Conservation (phyloP, 1,140 invertebrate species). For the Lordiphosa collinella region DNA sequence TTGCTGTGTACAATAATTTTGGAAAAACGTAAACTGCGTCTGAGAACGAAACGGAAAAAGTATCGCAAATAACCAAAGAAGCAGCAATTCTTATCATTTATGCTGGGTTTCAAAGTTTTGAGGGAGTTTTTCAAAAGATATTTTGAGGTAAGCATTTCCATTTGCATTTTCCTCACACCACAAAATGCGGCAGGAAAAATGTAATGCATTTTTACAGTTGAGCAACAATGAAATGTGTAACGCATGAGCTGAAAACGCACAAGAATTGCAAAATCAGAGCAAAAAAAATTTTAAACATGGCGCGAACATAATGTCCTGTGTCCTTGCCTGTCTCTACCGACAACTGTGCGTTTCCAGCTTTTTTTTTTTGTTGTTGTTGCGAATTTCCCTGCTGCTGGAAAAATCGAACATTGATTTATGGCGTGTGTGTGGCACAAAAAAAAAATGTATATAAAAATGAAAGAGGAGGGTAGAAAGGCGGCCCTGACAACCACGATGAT, state of each 20-base stretch:
- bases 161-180: too few relatives aligned
- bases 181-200: slow-evolving; percentile 10
- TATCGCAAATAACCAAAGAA: slow-evolving; percentile 53
- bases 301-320: slow-evolving; percentile 79
- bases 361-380: slow-evolving; percentile 36
- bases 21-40: slow-evolving; percentile 69
- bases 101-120: neutral
- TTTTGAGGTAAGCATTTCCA: too few relatives aligned
- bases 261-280: slow-evolving; percentile 49
- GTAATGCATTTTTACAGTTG: slow-evolving; percentile 65
- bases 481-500: slow-evolving; percentile 58
- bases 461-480: slow-evolving; percentile 10
- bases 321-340: slow-evolving; percentile 50
- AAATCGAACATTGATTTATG: slow-evolving; percentile 75
- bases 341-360: slow-evolving; percentile 8
- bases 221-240: slow-evolving; percentile 67
- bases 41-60: slow-evolving; percentile 74
- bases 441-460: slow-evolving; percentile 40
- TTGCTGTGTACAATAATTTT: slow-evolving; percentile 67
- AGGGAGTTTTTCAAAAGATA: too few relatives aligned
- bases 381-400: slow-evolving; percentile 52
- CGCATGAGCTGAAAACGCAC: slow-evolving; percentile 69
- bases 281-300: slow-evolving; percentile 70
- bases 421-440: slow-evolving; percentile 60
- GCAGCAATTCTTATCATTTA: slow-evolving; percentile 9